Conservation (phyloP, 2,888 invertebrate species). For the Strigamia crassipes region DNA sequence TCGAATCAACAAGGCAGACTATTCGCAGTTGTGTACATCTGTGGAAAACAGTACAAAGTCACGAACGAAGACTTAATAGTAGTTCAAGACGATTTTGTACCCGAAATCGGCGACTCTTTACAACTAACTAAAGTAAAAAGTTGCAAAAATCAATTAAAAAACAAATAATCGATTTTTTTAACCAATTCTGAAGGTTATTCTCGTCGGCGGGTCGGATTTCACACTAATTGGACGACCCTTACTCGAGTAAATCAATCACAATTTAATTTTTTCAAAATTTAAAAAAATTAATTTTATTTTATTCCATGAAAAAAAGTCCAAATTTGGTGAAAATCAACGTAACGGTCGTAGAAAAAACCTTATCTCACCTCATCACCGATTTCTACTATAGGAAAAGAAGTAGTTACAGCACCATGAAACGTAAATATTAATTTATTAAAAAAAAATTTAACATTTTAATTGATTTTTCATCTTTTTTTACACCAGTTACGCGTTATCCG, state of each 20-base stretch:
- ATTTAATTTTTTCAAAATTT: too few species aligned
- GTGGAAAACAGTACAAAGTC: neutral
- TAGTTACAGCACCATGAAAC: neutral
- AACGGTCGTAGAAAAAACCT: neutral
- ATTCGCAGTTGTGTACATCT: neutral
- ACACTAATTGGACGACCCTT: neutral
- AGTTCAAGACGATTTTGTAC: neutral
- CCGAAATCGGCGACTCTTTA: neutral
- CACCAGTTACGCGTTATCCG: neutral
- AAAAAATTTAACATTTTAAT: neutral
- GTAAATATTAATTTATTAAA: neutral
- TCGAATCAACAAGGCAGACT: neutral
- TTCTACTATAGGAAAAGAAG: neutral
- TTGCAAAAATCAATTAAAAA: too few species aligned
- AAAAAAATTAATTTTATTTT: too few species aligned
- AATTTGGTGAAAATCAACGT: neutral
- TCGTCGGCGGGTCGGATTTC: neutral
- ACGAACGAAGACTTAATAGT: neutral
- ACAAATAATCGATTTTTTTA: too few species aligned
- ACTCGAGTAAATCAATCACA: neutral
- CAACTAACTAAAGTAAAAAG: neutral
- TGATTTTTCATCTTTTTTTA: too few species aligned
- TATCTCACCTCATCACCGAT: neutral
- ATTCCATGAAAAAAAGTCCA: too few species aligned
- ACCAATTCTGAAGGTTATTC: neutral